Evolutionary conservation across 2,888 invertebrate species (phyloP), one percentile per base, ranked within the genome.

Genomic region (Trissolcus japonicus): DNA sequence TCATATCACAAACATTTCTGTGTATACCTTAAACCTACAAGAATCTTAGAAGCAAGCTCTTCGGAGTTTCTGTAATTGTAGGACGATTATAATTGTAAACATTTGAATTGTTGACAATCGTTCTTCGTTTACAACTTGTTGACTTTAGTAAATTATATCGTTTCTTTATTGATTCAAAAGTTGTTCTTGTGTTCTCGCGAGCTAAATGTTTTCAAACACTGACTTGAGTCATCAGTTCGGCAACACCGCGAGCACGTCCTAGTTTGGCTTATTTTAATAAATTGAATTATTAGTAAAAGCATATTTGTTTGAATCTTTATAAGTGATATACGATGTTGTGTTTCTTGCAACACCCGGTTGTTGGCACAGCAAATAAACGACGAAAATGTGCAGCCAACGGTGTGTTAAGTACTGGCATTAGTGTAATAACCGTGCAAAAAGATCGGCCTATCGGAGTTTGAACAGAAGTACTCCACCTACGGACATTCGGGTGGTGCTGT

Each of bases 391-490:
- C 81, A 81, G 80, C 84, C 83, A 86, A 87, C 84, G 82, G 85
- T 83, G 87, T 87, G 86, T 84, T 87, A 88, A 88, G 86, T 86
- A 88, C 87, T 87, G 85, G 81, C 85, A 88, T 88, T 87, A 87
- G 85, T 85, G 85, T 86, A 87, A 88, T 87, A 87, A 88, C 86
- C 86, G 86, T 87, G 86, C 85, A 87, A 86, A 87, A 85, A 85
- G 83, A 78, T 80, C 80, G 76, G 80, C 76, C 82, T 83, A 83
- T 82, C 80, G 80, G 57, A 68, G 71, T 63, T 79, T 78, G 63
- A 74, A 78, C 74, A 81, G 81, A 82, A 83, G 82, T 83, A 81
- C 78, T 79, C 81, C 82, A 83, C 83, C 83, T 82, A 82, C 82
- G 61, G 68, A 77, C 71, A 75, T 35, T 35, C 35, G 35, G 69